Evolutionary conservation across 2,888 invertebrate genomes (phyloP), one percentile per base, ranked within the genome.

Genomic region (Folsomia manolachei): DNA sequence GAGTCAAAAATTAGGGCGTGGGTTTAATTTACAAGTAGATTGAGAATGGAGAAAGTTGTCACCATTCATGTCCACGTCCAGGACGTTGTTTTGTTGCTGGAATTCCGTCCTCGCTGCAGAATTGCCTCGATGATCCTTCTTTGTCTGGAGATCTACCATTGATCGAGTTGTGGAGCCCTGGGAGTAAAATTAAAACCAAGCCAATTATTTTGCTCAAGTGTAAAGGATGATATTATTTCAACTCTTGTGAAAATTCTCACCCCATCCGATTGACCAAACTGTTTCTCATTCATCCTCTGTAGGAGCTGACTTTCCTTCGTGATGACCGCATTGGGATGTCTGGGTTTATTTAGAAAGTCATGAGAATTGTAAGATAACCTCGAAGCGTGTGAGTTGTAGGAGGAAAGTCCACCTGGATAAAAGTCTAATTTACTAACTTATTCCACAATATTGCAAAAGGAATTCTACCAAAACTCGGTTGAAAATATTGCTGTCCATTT

Each of bases 321-420:
- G 87, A 92, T 89, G 2, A 60, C 21, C 14, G 60, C n/a, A 4
- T 21, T 11, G 18, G 14, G 14, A 14, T n/a, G 85, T n/a, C 24
- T n/a, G 21, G 25, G 24, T n/a, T 62, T 63, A 9, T 52, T 21
- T 81, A 95, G 87, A 80, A 94, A 87, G 86, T 96, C 96, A 85
- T 96, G 95, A 52, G 95, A 96, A 77, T 94, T 95, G 85, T 96
- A 95, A 72, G 96, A 95, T 82, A 95, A 88, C 81, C 94, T 89
- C 73, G 95, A 95, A 82, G 94, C 93, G 84, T 96, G 96, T 75
- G 96, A 96, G 81, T 95, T 95, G 86, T 96, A 95, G 82, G 95
- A 96, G 80, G 94, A 95, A 7, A 56, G 19, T 19, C 56, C 56
- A 18, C 39, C 39, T 39, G 14, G 14, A 39, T 39, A 39, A 39